Evolutionary conservation across 2,797 vertebrate genomes (phyloP).

Genomic region (Enteromius paludinosus): DNA sequence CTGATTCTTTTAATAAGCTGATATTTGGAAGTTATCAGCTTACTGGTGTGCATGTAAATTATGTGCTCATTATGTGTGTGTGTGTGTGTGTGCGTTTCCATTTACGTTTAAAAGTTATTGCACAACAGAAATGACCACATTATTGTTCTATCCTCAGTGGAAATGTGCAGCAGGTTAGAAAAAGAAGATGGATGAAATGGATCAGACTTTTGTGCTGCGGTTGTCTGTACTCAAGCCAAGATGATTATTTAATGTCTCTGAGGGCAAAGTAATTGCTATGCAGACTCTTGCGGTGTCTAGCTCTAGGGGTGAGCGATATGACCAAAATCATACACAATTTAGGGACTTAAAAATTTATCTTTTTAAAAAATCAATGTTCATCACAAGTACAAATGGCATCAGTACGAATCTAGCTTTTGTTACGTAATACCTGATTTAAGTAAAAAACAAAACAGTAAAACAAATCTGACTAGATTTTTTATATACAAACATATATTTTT

Average conservation of each 20-base stretch:
- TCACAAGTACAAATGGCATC: not conserved
- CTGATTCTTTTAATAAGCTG: too few relatives aligned
- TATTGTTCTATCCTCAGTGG: not conserved
- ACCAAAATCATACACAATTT: not conserved
- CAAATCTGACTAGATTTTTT: not conserved
- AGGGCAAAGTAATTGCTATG: not conserved
- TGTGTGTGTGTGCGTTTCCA: not conserved
- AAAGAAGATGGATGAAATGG: not conserved
- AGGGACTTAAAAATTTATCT: not conserved
- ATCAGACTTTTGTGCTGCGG: not conserved
- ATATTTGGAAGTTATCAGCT: too few relatives aligned
- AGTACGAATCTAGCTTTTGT: not conserved
- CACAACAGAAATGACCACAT: not conserved
- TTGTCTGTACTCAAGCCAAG: constrained; percentile 11
- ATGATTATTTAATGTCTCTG: not conserved
- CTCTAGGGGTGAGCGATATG: not conserved
- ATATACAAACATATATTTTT: not conserved
- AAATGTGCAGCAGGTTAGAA: not conserved
- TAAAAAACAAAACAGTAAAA: not conserved
- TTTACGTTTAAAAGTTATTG: not conserved
- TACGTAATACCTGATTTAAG: not conserved
- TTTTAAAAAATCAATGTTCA: not conserved
- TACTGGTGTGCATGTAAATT: too few relatives aligned
- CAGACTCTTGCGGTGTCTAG: constrained; percentile 2
- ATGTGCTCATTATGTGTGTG: too few relatives aligned